A percentile compares a stretch with the other conserved stretches of the same genome.
Evolutionary conservation across 2,888 invertebrate species (phyloP).

Genomic region (Protophormia terraenovae): DNA sequence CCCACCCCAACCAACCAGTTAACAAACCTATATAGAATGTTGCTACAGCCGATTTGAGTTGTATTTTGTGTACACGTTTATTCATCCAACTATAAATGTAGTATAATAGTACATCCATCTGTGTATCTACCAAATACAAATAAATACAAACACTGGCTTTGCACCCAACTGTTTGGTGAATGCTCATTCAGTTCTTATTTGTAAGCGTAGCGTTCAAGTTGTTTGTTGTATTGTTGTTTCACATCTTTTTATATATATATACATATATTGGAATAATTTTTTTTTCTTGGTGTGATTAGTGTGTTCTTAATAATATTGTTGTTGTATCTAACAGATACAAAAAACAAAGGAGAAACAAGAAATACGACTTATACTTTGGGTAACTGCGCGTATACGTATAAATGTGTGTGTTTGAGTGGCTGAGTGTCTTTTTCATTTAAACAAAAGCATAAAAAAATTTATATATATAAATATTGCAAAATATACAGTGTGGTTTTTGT

Average conservation of each 20-base stretch:
- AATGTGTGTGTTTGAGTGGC: neutral
- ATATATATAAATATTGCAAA: conserved; percentile 30
- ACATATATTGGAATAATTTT: conserved; percentile 25
- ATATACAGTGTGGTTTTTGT: neutral
- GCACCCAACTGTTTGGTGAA: conserved; percentile 61
- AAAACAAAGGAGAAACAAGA: conserved; percentile 30
- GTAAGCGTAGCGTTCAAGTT: conserved; percentile 66
- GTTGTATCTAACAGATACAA: conserved; percentile 41
- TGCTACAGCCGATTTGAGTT: neutral
- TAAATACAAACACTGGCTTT: conserved; percentile 58
- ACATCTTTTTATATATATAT: neutral
- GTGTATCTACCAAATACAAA: conserved; percentile 60
- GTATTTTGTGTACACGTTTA: conserved; percentile 35
- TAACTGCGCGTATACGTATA: neutral
- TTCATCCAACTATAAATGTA: conserved; percentile 8
- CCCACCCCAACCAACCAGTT: neutral
- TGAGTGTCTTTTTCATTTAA: conserved; percentile 21
- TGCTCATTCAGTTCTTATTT: conserved; percentile 67
- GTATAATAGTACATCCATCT: conserved; percentile 5
- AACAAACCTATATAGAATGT: neutral
- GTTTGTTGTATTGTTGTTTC: conserved; percentile 34
- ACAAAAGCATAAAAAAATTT: conserved; percentile 48
- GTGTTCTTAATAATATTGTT: conserved; percentile 30
- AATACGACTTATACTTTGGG: neutral
- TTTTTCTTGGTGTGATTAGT: conserved; percentile 30